Evolutionary conservation across 2,113 vertebrate species (phyloP), one percentile per base, ranked within the genome.

Genomic region (Protobothrops mucrosquamatus): DNA sequence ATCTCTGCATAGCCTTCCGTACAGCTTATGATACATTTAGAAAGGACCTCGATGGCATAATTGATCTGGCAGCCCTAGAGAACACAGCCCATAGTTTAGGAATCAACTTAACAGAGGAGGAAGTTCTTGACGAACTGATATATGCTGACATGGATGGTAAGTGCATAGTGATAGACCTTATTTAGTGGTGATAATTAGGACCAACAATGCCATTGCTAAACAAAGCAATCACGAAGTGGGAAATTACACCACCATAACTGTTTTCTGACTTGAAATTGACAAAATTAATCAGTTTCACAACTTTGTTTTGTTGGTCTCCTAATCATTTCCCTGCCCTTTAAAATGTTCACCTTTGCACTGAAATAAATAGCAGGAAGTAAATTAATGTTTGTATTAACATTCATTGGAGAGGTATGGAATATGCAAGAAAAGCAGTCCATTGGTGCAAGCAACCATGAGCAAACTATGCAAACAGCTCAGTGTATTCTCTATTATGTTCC

Each of bases 141-240:
- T 92, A 22, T 92, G 96, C 96, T 85, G 97, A 97, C 56, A n/a
- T 93, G 11, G 95, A 96, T 26, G 15, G 97, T 96, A 86, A 97
- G 96, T 91, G 46, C 0, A 0, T 6, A n/a, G 15, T 1, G 0
- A 39, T 81, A 39, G 18, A 3, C 6, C 69, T 74, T 39, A 39
- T 39, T 81, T 39, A 18, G n/a, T 20, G 6, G 34, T 34, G n/a
- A 81, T 34, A 81, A 39, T 81, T 81, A 3, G 69, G 34, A 81
- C 69, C 15, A 34, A 39, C 15, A 74, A 20, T 2, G 2, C 18
- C n/a, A 81, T 39, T 22, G 34, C 18, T 81, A n/a, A 18, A 15
- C n/a, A 74, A 18, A 39, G 15, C 34, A 39, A 81, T 81, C 2
- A 39, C 34, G 39, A 39, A 8, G 69, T 39, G n/a, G 69, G 6